Conservation (phyloP, 2,113 vertebrate species). For the Melanocharis versteri region DNA sequence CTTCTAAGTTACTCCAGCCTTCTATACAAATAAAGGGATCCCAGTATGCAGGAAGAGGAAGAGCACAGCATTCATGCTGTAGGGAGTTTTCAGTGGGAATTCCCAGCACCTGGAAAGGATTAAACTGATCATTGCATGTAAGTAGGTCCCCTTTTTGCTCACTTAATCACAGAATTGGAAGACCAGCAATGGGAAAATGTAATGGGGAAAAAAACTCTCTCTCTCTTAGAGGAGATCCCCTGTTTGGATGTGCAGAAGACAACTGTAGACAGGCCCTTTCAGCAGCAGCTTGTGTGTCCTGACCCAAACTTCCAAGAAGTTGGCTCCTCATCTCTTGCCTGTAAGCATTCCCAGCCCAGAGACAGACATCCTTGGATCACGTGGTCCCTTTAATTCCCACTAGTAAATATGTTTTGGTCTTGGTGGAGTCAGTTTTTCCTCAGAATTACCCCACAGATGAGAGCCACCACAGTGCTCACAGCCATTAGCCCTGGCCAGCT, state of each 20-base stretch:
- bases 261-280: neutral
- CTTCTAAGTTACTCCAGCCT: neutral
- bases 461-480: constrained; percentile 1
- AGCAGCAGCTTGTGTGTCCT: constrained; percentile 1
- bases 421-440: constrained; percentile 41
- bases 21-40: neutral
- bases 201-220: rapidly evolving
- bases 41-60: neutral
- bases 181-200: neutral
- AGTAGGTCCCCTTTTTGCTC: neutral
- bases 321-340: neutral
- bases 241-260: neutral
- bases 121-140: neutral
- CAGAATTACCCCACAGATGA: neutral
- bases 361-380: neutral
- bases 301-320: neutral
- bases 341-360: neutral
- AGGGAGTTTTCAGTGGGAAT: neutral
- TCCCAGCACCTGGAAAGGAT: neutral
- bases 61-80: rapidly evolving
- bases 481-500: constrained; percentile 17
- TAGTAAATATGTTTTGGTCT: constrained; percentile 5
- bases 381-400: constrained; percentile 8
- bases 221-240: neutral
- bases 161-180: neutral